Percentiles rank a stretch among this genome's conserved stretches.
Evolutionary conservation across 2,113 vertebrate genomes (phyloP).

Genomic region (Bos indicus): DNA sequence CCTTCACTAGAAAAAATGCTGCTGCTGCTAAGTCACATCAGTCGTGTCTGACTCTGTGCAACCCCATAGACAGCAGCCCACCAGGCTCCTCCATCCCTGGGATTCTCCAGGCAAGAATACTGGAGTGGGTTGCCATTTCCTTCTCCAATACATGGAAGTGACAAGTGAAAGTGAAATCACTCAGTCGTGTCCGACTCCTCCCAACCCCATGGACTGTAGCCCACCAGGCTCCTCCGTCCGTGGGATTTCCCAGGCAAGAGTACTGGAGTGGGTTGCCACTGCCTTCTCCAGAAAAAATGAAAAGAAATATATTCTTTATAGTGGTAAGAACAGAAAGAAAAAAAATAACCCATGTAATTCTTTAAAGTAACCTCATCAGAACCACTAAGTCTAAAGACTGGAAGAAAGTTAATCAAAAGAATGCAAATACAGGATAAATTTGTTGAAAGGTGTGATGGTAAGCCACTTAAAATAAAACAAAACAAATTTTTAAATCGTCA

Average conservation of each 20-base stretch:
- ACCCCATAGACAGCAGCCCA: not conserved
- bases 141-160: not conserved
- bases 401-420: not conserved
- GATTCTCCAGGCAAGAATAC: not conserved
- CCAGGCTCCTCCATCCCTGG: not conserved
- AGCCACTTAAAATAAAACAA: not conserved
- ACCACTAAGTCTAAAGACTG: not conserved
- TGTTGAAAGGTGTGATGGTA: not conserved
- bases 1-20: not conserved
- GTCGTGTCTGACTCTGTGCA: not conserved
- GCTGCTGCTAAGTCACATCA: not conserved
- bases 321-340: not conserved
- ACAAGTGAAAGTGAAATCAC: not conserved
- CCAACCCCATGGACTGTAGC: not conserved
- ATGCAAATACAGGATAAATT: not conserved
- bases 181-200: not conserved
- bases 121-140: not conserved
- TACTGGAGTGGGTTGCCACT: not conserved
- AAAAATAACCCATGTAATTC: not conserved
- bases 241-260: not conserved
- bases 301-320: not conserved
- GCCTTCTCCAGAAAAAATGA: slow-evolving; percentile 5
- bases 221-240: not conserved
- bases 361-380: slow-evolving; percentile 13
- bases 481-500: not conserved